Evolutionary conservation across 2,888 invertebrate genomes (phyloP), one percentile per base, ranked within the genome.

Genomic region (Parnassius smintheus): DNA sequence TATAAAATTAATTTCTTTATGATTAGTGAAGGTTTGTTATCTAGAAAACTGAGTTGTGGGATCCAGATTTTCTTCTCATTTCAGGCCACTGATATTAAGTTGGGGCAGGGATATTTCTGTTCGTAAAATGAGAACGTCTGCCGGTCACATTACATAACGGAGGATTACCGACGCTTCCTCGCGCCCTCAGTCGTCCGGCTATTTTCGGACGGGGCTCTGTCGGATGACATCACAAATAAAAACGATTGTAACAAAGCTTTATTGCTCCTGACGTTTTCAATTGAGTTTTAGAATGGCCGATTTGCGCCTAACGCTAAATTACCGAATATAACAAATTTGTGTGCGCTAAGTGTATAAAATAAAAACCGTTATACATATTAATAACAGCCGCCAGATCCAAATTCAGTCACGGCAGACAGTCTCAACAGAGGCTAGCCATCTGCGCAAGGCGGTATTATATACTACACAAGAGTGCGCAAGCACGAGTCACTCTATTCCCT

Each of bases 111-210:
- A 80, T 80, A 84, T 83, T 81, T 82, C 80, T 77, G 82, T 75
- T 73, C 70, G 68, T 74, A 72, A 75, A 84, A 82, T 78, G 82
- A 75, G 82, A 80, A 82, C 86, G 77, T 82, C 75, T 75, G 75
- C 72, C 69, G 75, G 73, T 83, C 52, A 46, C 46, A 45, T 61
- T 83, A 76, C 75, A 74, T 83, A 85, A 84, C 74, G 70, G 71
- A 70, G 70, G 75, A 76, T 76, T 77, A 75, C 72, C 68, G 42
- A 25, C 50, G 9, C 51, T 69, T 68, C 68, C 62, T 68, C 45
- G 2, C 52, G 69, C 67, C 67, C 62, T 68, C 66, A 62, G 67
- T 59, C 55, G 63, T 67, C 59, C 59, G 57, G 68, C 58, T 61
- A 61, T 57, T 63, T 62, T 51, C 18, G 54, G 64, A 49, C 46